These are phyloP conservation scores for Pachycephus smyrnensis DNA, from an alignment of 2,888 invertebrate genomes.

Conservation along the genomic window DNA sequence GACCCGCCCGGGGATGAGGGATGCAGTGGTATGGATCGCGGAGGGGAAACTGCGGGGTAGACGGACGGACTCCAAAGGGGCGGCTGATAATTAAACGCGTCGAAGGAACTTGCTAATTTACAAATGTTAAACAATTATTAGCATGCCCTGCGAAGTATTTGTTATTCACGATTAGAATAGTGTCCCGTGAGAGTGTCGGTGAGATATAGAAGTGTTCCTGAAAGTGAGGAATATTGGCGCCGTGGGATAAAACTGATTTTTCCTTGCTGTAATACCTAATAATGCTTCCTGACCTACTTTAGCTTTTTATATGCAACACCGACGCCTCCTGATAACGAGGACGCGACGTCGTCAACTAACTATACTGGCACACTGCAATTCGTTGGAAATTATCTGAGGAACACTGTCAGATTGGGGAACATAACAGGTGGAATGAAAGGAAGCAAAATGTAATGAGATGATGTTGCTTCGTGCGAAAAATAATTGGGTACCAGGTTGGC, in stretches of 20 bases:
- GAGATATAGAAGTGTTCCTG: neutral
- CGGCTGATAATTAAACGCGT: neutral
- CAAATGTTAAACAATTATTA: conserved; percentile 1
- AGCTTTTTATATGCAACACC: neutral
- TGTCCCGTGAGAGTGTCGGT: neutral
- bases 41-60: neutral
- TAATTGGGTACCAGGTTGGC: neutral
- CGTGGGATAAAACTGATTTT: neutral
- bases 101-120: neutral
- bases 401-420: neutral
- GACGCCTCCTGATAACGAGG: neutral
- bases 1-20: neutral
- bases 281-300: neutral
- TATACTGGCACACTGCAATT: neutral
- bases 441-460: neutral
- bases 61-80: conserved; percentile 1
- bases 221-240: neutral
- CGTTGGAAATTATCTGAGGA: neutral
- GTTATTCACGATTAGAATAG: neutral
- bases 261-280: neutral
- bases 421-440: neutral
- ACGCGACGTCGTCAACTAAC: neutral
- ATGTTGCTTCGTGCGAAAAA: neutral
- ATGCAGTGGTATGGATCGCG: neutral
- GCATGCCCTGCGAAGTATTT: neutral